Evolutionary conservation across 1,140 invertebrate genomes (phyloP).

Genomic region (Mylabris phalerata): DNA sequence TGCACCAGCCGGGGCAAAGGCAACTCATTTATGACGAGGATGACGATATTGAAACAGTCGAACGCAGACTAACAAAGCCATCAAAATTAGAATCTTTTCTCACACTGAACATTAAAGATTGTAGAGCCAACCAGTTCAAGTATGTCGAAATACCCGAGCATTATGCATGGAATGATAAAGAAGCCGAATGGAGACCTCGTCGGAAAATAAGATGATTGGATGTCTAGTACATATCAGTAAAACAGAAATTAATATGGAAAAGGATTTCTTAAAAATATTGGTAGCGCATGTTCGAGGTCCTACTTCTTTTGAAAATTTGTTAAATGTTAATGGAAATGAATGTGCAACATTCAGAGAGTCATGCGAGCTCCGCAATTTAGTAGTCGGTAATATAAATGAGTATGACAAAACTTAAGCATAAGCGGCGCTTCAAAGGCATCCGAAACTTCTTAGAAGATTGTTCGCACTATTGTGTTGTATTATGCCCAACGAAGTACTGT

Average conservation of each 20-base stretch:
- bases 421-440: neutral
- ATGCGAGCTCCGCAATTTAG: neutral
- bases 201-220: neutral
- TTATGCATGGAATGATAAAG: neutral
- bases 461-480: neutral
- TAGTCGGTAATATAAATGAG: neutral
- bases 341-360: neutral
- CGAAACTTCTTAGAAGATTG: neutral
- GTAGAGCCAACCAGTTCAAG: neutral
- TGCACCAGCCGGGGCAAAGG: constrained; percentile 1
- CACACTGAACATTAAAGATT: neutral
- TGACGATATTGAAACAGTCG: neutral
- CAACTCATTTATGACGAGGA: neutral
- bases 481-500: neutral
- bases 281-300: neutral
- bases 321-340: neutral
- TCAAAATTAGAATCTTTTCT: constrained; percentile 1
- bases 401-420: neutral
- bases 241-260: neutral
- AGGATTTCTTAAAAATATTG: constrained; percentile 2
- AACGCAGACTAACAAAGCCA: neutral
- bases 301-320: constrained; percentile 2
- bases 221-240: neutral
- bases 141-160: constrained; percentile 5
- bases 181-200: neutral